Evolutionary conservation across 2,888 invertebrate species (phyloP).

Genomic region (Orthonychiurus folsomi): DNA sequence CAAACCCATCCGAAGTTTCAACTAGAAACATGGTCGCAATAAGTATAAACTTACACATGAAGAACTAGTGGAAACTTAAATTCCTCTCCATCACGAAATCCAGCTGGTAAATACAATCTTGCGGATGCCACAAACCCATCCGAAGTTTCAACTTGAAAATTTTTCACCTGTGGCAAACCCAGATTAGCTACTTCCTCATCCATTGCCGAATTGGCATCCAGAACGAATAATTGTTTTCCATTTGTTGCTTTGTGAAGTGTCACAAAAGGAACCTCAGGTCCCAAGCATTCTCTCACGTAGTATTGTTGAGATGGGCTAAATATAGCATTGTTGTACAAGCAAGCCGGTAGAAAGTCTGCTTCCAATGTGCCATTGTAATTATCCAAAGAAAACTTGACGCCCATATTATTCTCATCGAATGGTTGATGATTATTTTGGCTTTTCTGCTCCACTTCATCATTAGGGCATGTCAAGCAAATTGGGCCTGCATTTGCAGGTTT

Average conservation of each 20-base stretch:
- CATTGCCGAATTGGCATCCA: constrained; percentile 58
- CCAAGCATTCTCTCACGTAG: constrained; percentile 69
- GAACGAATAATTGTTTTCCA: constrained; percentile 29
- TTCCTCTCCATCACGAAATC: constrained; percentile 72
- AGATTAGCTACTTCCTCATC: constrained; percentile 55
- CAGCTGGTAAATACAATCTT: constrained; percentile 69
- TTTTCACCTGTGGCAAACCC: constrained; percentile 66
- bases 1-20: constrained; percentile 57
- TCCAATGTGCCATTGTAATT: background rate
- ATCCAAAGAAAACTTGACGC: background rate
- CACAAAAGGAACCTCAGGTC: constrained; percentile 47
- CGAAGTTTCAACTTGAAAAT: constrained; percentile 54
- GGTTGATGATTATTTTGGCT: background rate
- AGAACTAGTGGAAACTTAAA: constrained; percentile 70
- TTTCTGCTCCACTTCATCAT: constrained; percentile 12
- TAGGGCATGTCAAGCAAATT: constrained; percentile 46
- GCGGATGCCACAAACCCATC: constrained; percentile 64
- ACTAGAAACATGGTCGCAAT: too few species aligned
- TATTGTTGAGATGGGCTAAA: constrained; percentile 46
- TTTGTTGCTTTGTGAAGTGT: constrained; percentile 40
- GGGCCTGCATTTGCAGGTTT: constrained; percentile 45
- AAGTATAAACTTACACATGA: constrained; percentile 61
- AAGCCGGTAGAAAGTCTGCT: constrained; percentile 15
- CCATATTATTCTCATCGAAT: background rate
- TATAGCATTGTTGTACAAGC: constrained; percentile 37